Percentiles rank a stretch among this genome's conserved stretches.
These are phyloP conservation scores for Collichthys lucidus DNA, from an alignment of 2,113 vertebrate species.

Conservation along the genomic window DNA sequence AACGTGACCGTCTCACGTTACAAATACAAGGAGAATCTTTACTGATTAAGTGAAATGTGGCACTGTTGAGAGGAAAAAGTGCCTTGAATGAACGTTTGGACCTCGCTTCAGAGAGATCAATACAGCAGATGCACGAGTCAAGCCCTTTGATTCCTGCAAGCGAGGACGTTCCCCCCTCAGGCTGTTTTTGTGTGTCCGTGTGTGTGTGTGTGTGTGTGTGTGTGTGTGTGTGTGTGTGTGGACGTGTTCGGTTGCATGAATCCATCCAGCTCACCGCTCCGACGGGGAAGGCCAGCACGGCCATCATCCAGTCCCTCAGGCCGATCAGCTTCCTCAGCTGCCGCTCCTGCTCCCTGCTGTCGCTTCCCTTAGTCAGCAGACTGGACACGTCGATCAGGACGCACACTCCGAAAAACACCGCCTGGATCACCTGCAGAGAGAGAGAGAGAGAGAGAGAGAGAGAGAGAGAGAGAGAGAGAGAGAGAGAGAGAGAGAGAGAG, in stretches of 20 bases:
- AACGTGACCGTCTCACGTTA: background rate
- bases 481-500: too few species aligned
- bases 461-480: too few species aligned
- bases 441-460: too few species aligned
- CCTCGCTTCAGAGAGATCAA: background rate
- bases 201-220: background rate
- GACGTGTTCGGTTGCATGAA: background rate
- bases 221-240: too few species aligned
- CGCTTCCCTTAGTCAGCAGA: constrained; percentile 92
- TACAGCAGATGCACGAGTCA: constrained; percentile 17
- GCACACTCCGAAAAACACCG: constrained; percentile 95
- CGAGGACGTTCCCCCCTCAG: too few species aligned
- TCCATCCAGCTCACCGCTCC: constrained; percentile 90
- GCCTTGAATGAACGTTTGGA: background rate
- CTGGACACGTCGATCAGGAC: constrained; percentile 96
- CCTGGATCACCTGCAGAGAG: constrained; percentile 90
- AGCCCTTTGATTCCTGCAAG: too few species aligned
- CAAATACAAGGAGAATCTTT: background rate
- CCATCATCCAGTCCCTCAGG: constrained; percentile 97
- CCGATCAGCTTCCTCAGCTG: constrained; percentile 95
- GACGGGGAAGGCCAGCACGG: constrained; percentile 95
- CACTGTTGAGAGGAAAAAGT: background rate
- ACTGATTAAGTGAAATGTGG: background rate
- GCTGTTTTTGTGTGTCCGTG: background rate
- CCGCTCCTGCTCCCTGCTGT: constrained; percentile 93